A percentile compares a stretch with the other conserved stretches of the same genome.
Conservation (phyloP, 1,140 invertebrate genomes). For the Aplysia californica region DNA sequence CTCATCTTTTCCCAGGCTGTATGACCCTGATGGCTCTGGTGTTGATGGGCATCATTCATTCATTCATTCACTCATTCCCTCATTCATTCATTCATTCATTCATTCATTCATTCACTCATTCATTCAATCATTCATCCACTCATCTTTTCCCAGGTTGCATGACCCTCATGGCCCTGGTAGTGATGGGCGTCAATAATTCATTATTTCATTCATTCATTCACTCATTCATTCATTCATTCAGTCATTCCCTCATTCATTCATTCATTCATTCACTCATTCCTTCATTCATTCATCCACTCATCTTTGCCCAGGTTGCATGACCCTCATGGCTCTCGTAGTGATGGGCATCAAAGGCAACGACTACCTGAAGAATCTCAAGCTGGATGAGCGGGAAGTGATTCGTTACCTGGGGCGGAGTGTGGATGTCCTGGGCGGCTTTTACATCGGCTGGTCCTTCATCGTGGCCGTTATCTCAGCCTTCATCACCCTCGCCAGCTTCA, state of each 20-base stretch:
- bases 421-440: conserved; percentile 32
- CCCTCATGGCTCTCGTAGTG: conserved; percentile 37
- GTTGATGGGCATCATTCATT: too few relatives aligned
- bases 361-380: conserved; percentile 32
- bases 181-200: too few relatives aligned
- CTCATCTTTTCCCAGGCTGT: too few relatives aligned
- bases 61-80: background rate
- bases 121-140: conserved; percentile 4
- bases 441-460: conserved; percentile 41
- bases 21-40: too few relatives aligned
- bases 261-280: background rate
- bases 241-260: background rate
- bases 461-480: conserved; percentile 34
- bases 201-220: too few relatives aligned
- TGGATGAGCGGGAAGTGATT: conserved; percentile 28
- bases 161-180: too few relatives aligned
- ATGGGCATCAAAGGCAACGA: conserved; percentile 42
- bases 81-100: background rate
- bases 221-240: background rate
- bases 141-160: background rate
- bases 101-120: background rate
- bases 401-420: conserved; percentile 26
- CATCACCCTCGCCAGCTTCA: conserved; percentile 37
- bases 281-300: background rate
- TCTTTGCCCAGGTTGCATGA: conserved; percentile 36